Conservation (phyloP, 92 coral and sea anemone species). For the Zoanthus sansibaricus region DNA sequence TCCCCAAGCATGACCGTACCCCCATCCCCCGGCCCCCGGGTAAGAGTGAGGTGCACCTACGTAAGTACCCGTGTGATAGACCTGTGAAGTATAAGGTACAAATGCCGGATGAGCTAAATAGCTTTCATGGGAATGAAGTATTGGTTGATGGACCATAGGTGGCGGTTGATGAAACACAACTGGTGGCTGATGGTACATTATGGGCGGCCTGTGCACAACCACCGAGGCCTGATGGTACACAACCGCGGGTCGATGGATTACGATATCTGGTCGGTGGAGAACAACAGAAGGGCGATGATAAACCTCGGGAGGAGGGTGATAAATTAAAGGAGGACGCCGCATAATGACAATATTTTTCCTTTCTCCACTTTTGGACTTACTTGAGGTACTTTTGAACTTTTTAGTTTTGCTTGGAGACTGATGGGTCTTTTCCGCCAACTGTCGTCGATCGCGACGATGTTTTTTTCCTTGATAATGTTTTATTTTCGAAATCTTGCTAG, state of each 20-base stretch:
- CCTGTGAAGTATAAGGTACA: constrained; percentile 72
- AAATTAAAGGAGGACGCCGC: constrained; percentile 83
- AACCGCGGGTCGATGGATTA: constrained; percentile 91
- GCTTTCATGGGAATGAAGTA: constrained; percentile 80
- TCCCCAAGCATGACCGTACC: constrained; percentile 73
- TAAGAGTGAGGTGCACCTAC: constrained; percentile 78
- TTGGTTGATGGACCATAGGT: constrained; percentile 87
- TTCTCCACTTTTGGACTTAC: constrained; percentile 62
- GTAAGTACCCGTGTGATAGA: constrained; percentile 76
- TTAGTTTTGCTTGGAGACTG: constrained; percentile 21
- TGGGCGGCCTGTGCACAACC: constrained; percentile 92
- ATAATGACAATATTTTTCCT: constrained; percentile 85
- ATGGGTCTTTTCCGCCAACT: constrained; percentile 1
- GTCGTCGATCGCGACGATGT: constrained; percentile 26
- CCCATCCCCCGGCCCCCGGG: constrained; percentile 73
- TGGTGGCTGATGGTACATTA: constrained; percentile 89
- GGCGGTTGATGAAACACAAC: constrained; percentile 94
- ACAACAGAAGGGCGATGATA: constrained; percentile 95
- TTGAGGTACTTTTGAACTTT: not conserved
- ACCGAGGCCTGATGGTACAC: constrained; percentile 93
- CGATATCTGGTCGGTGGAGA: constrained; percentile 92
- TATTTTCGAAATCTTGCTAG: not conserved
- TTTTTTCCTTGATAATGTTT: not conserved
- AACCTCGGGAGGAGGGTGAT: constrained; percentile 88
- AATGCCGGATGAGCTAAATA: constrained; percentile 79